Conservation (phyloP, 2,113 vertebrate species). For the Artemisiospiza belli region DNA sequence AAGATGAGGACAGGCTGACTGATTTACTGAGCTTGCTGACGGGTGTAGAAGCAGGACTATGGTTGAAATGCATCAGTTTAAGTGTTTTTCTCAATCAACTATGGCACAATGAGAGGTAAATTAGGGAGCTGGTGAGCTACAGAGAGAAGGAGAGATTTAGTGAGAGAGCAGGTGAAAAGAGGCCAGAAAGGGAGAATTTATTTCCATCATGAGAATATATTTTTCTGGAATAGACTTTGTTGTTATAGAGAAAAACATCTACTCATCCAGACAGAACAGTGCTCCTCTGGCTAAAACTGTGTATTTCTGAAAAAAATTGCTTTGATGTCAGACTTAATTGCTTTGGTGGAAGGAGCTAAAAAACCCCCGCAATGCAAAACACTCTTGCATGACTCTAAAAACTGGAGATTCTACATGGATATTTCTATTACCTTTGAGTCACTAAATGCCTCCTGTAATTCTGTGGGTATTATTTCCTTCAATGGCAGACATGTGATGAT, state of each 20-base stretch:
- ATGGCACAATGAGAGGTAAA: neutral
- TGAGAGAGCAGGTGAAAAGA: neutral
- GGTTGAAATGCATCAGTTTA: neutral
- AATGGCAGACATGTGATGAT: fast-evolving
- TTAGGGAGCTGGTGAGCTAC: neutral
- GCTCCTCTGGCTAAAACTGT: neutral
- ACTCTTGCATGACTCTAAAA: neutral
- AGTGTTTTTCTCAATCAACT: neutral
- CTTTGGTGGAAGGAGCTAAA: neutral
- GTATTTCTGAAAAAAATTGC: neutral
- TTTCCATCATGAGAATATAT: neutral
- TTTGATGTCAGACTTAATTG: neutral
- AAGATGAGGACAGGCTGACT: neutral
- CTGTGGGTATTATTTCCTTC: neutral
- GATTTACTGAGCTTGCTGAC: neutral
- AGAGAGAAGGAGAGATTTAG: neutral
- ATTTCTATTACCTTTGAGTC: neutral
- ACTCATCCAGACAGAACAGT: neutral
- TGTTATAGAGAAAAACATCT: neutral
- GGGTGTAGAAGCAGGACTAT: neutral
- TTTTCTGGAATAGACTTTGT: neutral
- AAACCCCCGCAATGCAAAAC: fast-evolving
- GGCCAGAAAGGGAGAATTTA: neutral
- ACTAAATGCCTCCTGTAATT: neutral
- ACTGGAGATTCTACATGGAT: neutral